phyloP scores from a whole-genome alignment of 2,888 invertebrate species.

The Drosophila quinaria region DNA sequence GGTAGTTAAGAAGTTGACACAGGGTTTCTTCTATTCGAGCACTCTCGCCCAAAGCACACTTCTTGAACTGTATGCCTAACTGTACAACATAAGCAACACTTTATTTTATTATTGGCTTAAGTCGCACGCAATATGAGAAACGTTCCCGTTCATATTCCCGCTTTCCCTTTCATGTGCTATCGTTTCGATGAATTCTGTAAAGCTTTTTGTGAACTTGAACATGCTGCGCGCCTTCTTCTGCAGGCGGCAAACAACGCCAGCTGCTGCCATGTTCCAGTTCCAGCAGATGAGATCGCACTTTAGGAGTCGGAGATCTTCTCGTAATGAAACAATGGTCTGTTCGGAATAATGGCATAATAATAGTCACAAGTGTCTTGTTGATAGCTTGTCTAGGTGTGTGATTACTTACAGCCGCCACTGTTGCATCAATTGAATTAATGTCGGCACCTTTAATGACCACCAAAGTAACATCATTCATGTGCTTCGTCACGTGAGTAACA shows the following conservation, averaged over 20 bases:
- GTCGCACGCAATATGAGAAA: conserved; percentile 43
- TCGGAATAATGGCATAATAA: not conserved
- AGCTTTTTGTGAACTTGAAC: conserved; percentile 76
- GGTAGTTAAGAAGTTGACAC: not conserved
- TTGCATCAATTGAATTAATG: conserved; percentile 88
- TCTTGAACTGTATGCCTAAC: conserved; percentile 17
- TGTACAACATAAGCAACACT: conserved; percentile 37
- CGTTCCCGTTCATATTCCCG: conserved; percentile 13
- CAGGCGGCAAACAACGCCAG: conserved; percentile 83
- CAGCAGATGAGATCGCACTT: conserved; percentile 87
- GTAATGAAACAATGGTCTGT: conserved; percentile 87
- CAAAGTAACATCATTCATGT: conserved; percentile 86
- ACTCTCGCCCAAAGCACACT: not conserved
- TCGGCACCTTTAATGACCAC: conserved; percentile 92
- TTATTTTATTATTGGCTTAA: conserved; percentile 36
- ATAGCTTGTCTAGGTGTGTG: not conserved
- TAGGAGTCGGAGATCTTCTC: conserved; percentile 86
- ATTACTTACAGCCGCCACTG: conserved; percentile 87
- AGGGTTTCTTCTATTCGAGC: conserved; percentile 20
- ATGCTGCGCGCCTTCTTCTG: conserved; percentile 70
- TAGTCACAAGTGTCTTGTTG: not conserved
- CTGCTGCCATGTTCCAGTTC: conserved; percentile 86
- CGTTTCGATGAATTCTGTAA: conserved; percentile 67
- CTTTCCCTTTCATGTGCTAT: conserved; percentile 9
- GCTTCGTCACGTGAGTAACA: conserved; percentile 90